These are phyloP conservation scores for Isichthys henryi DNA, from an alignment of 2,113 vertebrate species.

Conservation along the genomic window DNA sequence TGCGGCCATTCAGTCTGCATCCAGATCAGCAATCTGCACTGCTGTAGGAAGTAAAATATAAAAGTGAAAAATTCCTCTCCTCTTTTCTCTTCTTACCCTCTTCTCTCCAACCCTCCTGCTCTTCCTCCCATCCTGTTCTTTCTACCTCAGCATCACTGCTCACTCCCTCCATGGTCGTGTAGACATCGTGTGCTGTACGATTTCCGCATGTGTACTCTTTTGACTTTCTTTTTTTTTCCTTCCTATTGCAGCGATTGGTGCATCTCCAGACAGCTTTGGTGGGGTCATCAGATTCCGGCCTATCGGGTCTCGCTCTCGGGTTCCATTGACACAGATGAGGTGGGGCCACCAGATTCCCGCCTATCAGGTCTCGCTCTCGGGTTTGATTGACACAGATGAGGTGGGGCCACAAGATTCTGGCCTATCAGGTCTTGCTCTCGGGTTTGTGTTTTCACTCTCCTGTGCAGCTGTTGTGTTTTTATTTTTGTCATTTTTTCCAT, in stretches of 20 bases:
- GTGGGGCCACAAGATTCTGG: too few species aligned
- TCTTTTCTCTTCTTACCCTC: neutral
- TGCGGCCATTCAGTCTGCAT: neutral
- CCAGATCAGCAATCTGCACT: neutral
- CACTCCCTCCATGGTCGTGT: too few species aligned
- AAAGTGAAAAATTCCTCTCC: neutral
- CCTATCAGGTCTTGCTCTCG: too few species aligned
- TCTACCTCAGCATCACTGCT: neutral
- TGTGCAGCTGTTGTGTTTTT: neutral
- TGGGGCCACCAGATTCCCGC: too few species aligned
- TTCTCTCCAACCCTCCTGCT: neutral
- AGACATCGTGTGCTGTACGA: neutral
- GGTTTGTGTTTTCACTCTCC: neutral
- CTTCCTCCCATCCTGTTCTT: neutral
- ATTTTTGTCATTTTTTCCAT: neutral
- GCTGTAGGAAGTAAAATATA: neutral
- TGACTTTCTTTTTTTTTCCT: neutral
- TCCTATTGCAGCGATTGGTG: conserved; percentile 65
- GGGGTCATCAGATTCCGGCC: conserved; percentile 73
- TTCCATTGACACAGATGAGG: neutral
- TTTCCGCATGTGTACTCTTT: neutral
- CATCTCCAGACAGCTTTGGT: conserved; percentile 72
- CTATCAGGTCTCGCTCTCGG: too few species aligned
- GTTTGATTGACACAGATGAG: too few species aligned
- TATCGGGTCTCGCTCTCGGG: conserved; percentile 53